Conservation (phyloP, 2,113 vertebrate species). For the Cranoglanis bouderius region DNA sequence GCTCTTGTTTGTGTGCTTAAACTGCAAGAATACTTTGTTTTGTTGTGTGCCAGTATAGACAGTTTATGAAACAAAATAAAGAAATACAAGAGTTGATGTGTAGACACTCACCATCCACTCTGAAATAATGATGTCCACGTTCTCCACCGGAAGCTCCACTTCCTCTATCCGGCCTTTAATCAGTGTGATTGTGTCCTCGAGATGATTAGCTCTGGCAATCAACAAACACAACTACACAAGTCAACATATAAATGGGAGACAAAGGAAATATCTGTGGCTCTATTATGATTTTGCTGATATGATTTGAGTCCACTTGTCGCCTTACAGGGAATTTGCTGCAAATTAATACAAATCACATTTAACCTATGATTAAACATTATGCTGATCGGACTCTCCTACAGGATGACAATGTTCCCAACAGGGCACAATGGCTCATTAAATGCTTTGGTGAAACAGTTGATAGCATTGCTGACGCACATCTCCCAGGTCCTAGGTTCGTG, state of each 20-base stretch:
- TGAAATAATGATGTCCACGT: slow-evolving; percentile 94
- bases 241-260: not conserved
- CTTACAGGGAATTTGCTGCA: not conserved
- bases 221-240: not conserved
- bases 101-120: slow-evolving; percentile 95
- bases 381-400: not conserved
- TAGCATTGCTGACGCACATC: not conserved
- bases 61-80: not conserved
- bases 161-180: slow-evolving; percentile 96
- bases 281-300: not conserved
- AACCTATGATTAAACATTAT: not conserved
- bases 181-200: slow-evolving; percentile 83
- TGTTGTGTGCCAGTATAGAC: not conserved
- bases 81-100: not conserved
- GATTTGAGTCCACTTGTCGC: not conserved
- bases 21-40: not conserved
- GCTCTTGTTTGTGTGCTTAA: not conserved
- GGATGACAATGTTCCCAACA: too few species aligned
- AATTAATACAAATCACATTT: not conserved
- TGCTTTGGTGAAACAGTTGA: not conserved
- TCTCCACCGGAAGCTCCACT: slow-evolving; percentile 85
- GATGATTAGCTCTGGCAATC: slow-evolving; percentile 82
- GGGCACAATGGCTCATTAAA: not conserved
- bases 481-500: not conserved
- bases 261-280: not conserved